Evolutionary conservation across 2,888 invertebrate species (phyloP).

Genomic region (Panopea generosa): DNA sequence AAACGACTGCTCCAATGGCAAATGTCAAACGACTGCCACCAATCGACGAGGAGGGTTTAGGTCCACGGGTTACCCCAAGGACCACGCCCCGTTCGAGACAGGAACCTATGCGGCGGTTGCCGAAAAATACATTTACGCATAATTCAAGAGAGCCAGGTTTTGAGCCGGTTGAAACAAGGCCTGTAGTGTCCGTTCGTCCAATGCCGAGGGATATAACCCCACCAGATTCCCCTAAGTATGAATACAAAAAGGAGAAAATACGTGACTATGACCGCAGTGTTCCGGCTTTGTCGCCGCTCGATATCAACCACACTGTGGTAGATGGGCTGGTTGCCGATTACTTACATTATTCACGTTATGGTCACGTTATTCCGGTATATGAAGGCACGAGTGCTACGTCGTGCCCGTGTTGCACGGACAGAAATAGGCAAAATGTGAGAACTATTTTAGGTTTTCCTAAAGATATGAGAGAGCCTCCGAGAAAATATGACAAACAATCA

Average conservation of each 20-base stretch:
- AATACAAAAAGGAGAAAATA: slow-evolving; percentile 12
- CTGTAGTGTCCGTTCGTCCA: slow-evolving; percentile 53
- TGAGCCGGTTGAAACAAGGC: slow-evolving; percentile 32
- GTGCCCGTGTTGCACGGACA: slow-evolving; percentile 73
- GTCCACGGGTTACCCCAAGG: slow-evolving; percentile 1
- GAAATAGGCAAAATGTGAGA: slow-evolving; percentile 72
- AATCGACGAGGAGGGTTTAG: slow-evolving; percentile 66
- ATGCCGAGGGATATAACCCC: slow-evolving; percentile 23
- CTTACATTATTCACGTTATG: slow-evolving; percentile 71
- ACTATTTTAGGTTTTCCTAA: slow-evolving; percentile 66
- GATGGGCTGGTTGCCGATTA: slow-evolving; percentile 76
- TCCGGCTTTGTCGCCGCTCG: slow-evolving; percentile 14
- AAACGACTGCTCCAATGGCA: slow-evolving; percentile 42
- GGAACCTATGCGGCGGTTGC: slow-evolving; percentile 34
- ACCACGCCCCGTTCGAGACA: not conserved
- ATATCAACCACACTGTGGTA: slow-evolving; percentile 63
- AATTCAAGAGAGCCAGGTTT: slow-evolving; percentile 1
- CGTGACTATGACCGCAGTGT: not conserved
- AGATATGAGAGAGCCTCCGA: slow-evolving; percentile 29
- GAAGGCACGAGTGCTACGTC: slow-evolving; percentile 62
- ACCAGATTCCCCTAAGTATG: slow-evolving; percentile 19
- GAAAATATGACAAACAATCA: slow-evolving; percentile 52
- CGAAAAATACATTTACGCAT: slow-evolving; percentile 27
- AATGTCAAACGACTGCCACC: slow-evolving; percentile 61
- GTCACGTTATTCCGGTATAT: slow-evolving; percentile 70